phyloP scores from a whole-genome alignment of 1,140 invertebrate species.

The Drosophila mauritiana region DNA sequence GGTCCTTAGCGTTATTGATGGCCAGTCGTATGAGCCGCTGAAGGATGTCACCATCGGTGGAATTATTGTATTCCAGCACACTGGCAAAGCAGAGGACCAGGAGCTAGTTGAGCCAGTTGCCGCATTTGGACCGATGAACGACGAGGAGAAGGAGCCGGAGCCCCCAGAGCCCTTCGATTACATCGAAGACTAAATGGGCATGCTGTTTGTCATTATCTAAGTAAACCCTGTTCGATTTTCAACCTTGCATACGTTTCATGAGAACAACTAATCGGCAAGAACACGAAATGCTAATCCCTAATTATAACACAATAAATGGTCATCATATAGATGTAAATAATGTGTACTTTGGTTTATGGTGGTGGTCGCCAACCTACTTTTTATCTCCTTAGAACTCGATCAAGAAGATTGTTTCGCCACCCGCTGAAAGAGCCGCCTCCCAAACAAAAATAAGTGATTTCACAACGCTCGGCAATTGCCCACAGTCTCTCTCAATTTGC shows the following conservation, averaged over 20 bases:
- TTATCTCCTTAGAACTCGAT: slow-evolving; percentile 7
- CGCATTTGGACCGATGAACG: slow-evolving; percentile 96
- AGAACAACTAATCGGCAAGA: slow-evolving; percentile 50
- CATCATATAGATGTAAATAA: slow-evolving; percentile 67
- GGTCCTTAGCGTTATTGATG: slow-evolving; percentile 92
- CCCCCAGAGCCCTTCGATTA: slow-evolving; percentile 99
- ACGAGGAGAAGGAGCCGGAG: slow-evolving; percentile 96
- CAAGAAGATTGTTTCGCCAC: slow-evolving; percentile 35
- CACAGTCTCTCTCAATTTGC: slow-evolving; percentile 1
- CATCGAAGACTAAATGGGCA: slow-evolving; percentile 90
- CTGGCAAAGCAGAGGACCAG: slow-evolving; percentile 89
- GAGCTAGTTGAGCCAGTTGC: slow-evolving; percentile 97
- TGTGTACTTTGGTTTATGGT: slow-evolving; percentile 8
- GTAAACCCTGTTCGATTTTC: slow-evolving; percentile 55
- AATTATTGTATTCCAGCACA: slow-evolving; percentile 96
- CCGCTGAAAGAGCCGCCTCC: slow-evolving; percentile 27
- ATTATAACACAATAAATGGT: slow-evolving; percentile 64
- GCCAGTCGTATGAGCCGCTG: slow-evolving; percentile 91
- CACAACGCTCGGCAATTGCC: slow-evolving; percentile 60
- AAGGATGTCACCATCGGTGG: slow-evolving; percentile 98
- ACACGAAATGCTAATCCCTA: slow-evolving; percentile 64
- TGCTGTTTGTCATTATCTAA: slow-evolving; percentile 79
- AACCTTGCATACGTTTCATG: slow-evolving; percentile 61
- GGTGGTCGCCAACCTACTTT: background rate
- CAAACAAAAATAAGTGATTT: slow-evolving; percentile 57